A percentile compares a stretch with the other conserved stretches of the same genome.
Conservation (phyloP, 2,113 vertebrate genomes). For the Pardalotus punctatus region DNA sequence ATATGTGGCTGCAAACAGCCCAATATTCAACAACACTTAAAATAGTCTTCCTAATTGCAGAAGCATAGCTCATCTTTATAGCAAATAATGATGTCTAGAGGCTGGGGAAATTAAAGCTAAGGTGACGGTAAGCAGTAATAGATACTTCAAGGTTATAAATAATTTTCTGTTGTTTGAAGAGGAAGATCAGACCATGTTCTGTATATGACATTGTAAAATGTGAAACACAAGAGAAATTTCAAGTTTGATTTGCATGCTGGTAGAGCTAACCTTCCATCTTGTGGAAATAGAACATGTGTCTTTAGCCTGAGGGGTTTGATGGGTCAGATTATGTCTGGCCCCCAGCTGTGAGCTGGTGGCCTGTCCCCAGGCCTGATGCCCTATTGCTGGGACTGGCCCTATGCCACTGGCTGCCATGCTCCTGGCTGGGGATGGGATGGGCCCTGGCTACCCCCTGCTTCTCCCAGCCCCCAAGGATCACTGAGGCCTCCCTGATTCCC, state of each 20-base stretch:
- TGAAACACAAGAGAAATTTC: neutral
- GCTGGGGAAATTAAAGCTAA: neutral
- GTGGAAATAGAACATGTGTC: neutral
- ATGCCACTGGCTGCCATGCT: neutral
- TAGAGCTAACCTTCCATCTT: neutral
- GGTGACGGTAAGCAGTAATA: neutral
- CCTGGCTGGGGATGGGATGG: neutral
- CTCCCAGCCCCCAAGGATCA: neutral
- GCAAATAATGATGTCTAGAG: neutral
- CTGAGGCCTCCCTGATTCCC: neutral
- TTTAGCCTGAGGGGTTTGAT: neutral
- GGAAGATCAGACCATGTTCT: neutral
- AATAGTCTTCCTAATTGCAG: neutral
- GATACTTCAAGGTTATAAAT: neutral
- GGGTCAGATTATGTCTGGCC: neutral
- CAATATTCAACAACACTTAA: neutral
- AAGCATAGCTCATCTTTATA: neutral
- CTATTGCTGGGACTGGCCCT: neutral
- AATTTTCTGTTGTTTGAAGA: neutral
- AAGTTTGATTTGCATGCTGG: neutral
- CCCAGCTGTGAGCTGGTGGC: rapidly evolving
- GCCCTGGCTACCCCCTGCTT: rapidly evolving
- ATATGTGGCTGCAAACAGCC: rapidly evolving
- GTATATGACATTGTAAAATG: neutral
- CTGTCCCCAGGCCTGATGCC: neutral